Base-by-base conservation (phyloP, 2,888 invertebrate genomes). In the Selenia dentaria region DNA sequence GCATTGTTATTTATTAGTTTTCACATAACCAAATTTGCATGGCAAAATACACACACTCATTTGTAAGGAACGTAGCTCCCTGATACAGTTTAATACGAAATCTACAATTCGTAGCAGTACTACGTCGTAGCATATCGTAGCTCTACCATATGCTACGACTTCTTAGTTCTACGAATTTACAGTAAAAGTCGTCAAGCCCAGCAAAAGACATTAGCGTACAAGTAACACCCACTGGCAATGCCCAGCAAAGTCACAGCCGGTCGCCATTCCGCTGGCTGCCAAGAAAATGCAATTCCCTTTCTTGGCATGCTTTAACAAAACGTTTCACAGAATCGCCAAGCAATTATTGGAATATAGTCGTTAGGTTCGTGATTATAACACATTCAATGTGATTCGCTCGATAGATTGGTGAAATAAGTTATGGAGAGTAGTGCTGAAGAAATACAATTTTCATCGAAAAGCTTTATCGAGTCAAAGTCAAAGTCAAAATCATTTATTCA, bases 281-380 rank as follows among this genome's bases (percentile, higher is more conserved):
- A 48, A 48, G 18, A 32, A 37, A 41, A 32, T 33, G 47, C 47
- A 33, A 37, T 48, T 33, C 27, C 24, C 16, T 25, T 16, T 33
- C 10, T 41, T 47, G 41, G 41, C 47, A 32, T 22, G 36, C 6
- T 20, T 31, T 22, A 16, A 16, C 9, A n/a, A 8, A 20, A 8
- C 40, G 36, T 25, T 48, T 48, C 37, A 13, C 37, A 41, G 32
- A 48, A 42, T 33, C 18, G 6, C 9, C 25, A 14, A 14, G 28
- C 29, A 26, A 20, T 34, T 34, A 34, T 31, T 18, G 28, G 27
- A 22, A 28, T 11, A 6, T 28, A 4, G 16, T 16, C 16, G 3
- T 16, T 4, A 16, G 8, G 22, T 8, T 22, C 22, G 22, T 22
- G 8, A 6, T 3, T 22, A 22, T 22, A 8, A 22, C 22, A 22